Conservation (phyloP, 2,797 vertebrate genomes). For the Mastacembelus armatus region DNA sequence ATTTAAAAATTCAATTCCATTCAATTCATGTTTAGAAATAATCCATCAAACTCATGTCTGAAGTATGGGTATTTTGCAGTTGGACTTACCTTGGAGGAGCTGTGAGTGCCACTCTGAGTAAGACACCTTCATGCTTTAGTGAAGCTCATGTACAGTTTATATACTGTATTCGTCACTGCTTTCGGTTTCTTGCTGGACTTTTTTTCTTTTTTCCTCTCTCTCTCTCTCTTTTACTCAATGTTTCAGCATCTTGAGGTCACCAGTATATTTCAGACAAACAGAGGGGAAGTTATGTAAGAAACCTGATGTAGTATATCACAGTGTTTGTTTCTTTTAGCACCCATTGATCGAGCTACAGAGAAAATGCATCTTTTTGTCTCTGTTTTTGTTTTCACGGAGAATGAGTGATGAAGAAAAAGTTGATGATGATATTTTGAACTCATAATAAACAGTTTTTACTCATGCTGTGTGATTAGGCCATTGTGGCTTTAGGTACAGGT, state of each 20-base stretch:
- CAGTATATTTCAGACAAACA: conserved; percentile 27
- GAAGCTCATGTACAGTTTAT: conserved; percentile 40
- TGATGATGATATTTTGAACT: conserved; percentile 4
- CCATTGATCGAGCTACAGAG: neutral
- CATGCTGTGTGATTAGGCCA: neutral
- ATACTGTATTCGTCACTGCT: conserved; percentile 54
- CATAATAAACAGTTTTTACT: neutral
- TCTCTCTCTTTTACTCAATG: conserved; percentile 14
- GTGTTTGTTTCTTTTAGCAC: neutral
- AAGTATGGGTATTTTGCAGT: neutral
- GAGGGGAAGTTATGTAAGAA: conserved; percentile 11
- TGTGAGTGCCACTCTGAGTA: conserved; percentile 18
- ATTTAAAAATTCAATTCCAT: too few relatives aligned
- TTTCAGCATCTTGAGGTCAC: conserved; percentile 37
- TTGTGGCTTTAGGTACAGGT: neutral
- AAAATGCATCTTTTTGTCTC: neutral
- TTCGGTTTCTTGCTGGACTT: conserved; percentile 66
- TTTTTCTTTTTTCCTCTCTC: conserved; percentile 23
- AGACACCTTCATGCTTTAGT: conserved; percentile 38
- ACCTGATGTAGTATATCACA: neutral
- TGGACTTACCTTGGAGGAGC: conserved; percentile 67
- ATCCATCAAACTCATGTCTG: neutral
- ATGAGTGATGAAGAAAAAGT: neutral
- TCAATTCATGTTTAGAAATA: too few relatives aligned
- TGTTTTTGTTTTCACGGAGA: neutral